Evolutionary conservation across 2,797 vertebrate species (phyloP).

Genomic region (Poeciliopsis paucimaculata): DNA sequence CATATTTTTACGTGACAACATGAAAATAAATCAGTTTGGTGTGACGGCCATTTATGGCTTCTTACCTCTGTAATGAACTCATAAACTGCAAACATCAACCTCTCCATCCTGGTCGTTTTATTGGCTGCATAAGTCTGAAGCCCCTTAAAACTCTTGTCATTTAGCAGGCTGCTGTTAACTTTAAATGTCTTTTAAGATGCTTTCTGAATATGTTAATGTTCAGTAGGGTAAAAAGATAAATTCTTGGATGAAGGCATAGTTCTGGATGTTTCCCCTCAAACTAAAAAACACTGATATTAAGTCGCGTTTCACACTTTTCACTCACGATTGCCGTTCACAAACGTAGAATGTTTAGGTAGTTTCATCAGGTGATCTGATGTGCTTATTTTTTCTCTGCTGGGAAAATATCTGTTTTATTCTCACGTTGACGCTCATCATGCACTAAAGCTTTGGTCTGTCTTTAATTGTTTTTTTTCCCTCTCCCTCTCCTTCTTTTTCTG

Average conservation of each 20-base stretch:
- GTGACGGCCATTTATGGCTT: background rate
- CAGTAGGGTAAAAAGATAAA: background rate
- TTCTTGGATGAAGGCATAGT: background rate
- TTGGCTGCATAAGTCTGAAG: background rate
- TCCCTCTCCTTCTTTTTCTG: conserved; percentile 10
- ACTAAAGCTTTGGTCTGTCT: conserved; percentile 5
- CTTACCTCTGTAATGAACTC: background rate
- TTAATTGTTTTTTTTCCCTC: conserved; percentile 7
- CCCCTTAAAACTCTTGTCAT: background rate
- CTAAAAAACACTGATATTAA: background rate
- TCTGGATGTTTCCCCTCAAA: background rate
- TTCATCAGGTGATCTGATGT: conserved; percentile 13
- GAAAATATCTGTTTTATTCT: conserved; percentile 35
- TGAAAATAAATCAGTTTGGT: background rate
- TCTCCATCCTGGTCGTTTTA: background rate
- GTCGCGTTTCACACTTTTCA: background rate
- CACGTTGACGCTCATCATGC: conserved; percentile 10
- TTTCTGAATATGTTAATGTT: background rate
- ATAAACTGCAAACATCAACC: background rate
- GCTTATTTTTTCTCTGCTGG: conserved; percentile 38
- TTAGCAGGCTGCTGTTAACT: background rate
- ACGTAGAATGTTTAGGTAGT: conserved; percentile 2
- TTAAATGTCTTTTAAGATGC: background rate
- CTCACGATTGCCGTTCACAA: background rate
- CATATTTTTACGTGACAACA: background rate